Base-by-base conservation (phyloP, 64 coral and sea anemone genomes). In the Stichodactyla mertensii region DNA sequence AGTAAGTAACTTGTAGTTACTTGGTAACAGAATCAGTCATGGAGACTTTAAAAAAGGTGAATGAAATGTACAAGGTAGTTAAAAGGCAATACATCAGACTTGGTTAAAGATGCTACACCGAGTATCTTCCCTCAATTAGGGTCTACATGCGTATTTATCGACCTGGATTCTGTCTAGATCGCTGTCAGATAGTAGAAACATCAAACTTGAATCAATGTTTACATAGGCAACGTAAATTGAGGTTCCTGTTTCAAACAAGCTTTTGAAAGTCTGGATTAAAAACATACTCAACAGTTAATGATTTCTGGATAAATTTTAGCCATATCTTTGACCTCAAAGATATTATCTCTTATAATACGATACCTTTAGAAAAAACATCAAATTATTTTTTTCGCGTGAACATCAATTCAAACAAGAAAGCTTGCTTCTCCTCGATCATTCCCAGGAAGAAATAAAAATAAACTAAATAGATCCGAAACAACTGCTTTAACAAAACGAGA, bases 141-240 rank as follows among this genome's bases (percentile, higher is more conserved):
- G 62, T 66, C 22, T 66, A 66, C 19, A 23, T 66, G 62, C 19
- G 62, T 20, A 66, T 66, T 66, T 66, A 66, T 66, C 4, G 62
- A n/a, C 5, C 18, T 22, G 62, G 6, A n/a, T 66, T 66, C 22
- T 66, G 22, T 66, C 18, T 66, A 22, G 62, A 66, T 66, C 6
- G 62, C 18, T 22, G 6, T 66, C 19, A 66, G 62, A n/a, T 66
- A 66, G 62, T 1, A 66, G 19, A n/a, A 20, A 66, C 62, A n/a
- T 22, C 20, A n/a, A 9, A 66, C 18, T 66, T 66, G 62, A 66
- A 22, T 22, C 62, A 66, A 66, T 66, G 62, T 66, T 66, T 66
- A 66, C 62, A 66, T 66, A 66, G 62, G 62, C 62, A 66, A 66
- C 62, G 62, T 66, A 66, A 66, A 66, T 66, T 66, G 18, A 66